Conservation (phyloP, 2,797 vertebrate genomes). For the Uromys caudimaculatus region DNA sequence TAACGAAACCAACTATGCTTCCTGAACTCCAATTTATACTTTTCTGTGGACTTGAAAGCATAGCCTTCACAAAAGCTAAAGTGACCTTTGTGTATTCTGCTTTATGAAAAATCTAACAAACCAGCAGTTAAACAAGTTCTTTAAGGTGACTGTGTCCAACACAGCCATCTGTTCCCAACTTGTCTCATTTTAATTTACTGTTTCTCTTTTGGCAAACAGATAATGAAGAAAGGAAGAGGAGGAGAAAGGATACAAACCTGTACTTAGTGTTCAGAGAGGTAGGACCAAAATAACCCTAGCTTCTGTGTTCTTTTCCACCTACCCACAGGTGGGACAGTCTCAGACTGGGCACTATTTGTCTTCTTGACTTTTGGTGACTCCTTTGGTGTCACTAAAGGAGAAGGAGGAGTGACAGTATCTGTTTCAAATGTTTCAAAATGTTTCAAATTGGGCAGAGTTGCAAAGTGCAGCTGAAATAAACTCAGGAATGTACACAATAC, state of each 20-base stretch:
- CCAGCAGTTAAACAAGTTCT: conserved; percentile 6
- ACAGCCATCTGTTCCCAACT: background rate
- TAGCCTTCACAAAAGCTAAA: conserved; percentile 21
- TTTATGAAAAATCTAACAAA: background rate
- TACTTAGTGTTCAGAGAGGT: background rate
- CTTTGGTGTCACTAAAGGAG: background rate
- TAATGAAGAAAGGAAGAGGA: background rate
- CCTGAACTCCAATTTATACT: background rate
- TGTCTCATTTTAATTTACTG: conserved; percentile 23
- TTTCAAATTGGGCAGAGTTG: conserved; percentile 27
- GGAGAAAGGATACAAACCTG: background rate
- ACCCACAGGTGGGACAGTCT: conserved; percentile 16
- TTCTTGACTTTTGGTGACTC: conserved; percentile 26
- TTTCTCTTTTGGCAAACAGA: conserved; percentile 48
- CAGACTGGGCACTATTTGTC: conserved; percentile 17
- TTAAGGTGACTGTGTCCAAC: background rate
- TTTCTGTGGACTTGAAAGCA: conserved; percentile 1
- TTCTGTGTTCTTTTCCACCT: conserved; percentile 26
- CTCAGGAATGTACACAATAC: background rate
- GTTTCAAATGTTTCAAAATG: background rate
- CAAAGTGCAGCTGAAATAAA: conserved; percentile 40
- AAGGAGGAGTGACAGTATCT: background rate
- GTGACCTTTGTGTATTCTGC: background rate
- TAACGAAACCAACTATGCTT: conserved; percentile 30
- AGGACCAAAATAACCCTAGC: conserved; percentile 54